phyloP scores from a whole-genome alignment of 2,888 invertebrate genomes.

The Drosophila kambysellisi region DNA sequence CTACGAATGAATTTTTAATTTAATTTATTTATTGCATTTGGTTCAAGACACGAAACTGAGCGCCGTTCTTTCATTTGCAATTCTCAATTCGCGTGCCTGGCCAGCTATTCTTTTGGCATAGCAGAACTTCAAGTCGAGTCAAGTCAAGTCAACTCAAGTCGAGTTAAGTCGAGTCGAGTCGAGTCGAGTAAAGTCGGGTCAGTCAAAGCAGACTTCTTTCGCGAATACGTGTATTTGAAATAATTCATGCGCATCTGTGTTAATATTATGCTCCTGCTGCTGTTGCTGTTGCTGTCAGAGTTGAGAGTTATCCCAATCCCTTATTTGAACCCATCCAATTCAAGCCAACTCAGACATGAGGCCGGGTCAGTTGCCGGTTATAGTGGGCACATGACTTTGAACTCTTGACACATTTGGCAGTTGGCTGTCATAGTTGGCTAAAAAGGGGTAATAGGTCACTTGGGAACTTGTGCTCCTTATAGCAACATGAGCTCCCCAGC shows the following conservation, averaged over 20 bases:
- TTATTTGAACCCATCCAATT: conserved; percentile 34
- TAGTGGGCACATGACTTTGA: conserved; percentile 67
- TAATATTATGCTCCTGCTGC: conserved; percentile 46
- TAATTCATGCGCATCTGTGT: conserved; percentile 70
- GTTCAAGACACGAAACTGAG: conserved; percentile 35
- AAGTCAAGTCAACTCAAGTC: neutral
- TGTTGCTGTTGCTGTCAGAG: conserved; percentile 42
- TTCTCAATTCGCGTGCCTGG: conserved; percentile 20
- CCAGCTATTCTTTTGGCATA: conserved; percentile 14
- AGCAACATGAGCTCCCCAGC: conserved; percentile 33
- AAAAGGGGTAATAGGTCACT: conserved; percentile 65
- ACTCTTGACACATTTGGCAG: conserved; percentile 77
- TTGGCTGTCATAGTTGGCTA: conserved; percentile 61
- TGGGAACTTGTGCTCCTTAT: conserved; percentile 51
- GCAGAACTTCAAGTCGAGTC: conserved; percentile 4
- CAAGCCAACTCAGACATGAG: conserved; percentile 1
- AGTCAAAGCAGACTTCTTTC: conserved; percentile 7
- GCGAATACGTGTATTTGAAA: conserved; percentile 40
- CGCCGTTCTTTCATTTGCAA: conserved; percentile 13
- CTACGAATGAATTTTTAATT: conserved; percentile 61
- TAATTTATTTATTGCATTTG: conserved; percentile 59
- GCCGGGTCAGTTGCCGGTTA: conserved; percentile 38
- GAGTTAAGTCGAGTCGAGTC: neutral
- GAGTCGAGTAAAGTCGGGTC: neutral
- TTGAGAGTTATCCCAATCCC: conserved; percentile 61